Conservation (phyloP, 2,888 invertebrate species). For the Amphipoea oculea region DNA sequence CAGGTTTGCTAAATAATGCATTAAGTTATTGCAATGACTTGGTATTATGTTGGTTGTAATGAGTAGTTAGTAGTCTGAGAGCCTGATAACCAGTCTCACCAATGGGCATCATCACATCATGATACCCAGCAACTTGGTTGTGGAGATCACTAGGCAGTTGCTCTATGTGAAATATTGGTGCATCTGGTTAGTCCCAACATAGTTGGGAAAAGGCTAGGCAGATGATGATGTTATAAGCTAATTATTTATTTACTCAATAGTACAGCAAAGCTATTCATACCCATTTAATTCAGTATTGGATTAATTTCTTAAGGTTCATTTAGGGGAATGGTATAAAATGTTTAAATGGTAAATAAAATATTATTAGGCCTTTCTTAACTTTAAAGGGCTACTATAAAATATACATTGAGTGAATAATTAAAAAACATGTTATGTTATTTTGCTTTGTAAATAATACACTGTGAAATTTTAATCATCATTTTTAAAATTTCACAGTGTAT, state of each 20-base stretch:
- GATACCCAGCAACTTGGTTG: not conserved
- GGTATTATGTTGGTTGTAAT: not conserved
- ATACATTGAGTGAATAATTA: not conserved
- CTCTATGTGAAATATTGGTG: not conserved
- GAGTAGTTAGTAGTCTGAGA: not conserved
- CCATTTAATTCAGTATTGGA: not conserved
- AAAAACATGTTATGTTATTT: not conserved
- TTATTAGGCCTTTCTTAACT: not conserved
- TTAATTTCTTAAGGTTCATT: not conserved
- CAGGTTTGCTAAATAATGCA: not conserved
- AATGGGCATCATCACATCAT: not conserved
- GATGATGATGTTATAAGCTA: not conserved
- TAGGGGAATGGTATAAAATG: not conserved
- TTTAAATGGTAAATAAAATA: not conserved
- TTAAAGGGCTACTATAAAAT: not conserved
- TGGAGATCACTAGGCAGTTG: not conserved
- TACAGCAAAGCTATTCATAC: not conserved
- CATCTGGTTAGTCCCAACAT: not conserved
- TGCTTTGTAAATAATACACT: not conserved
- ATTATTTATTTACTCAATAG: constrained; percentile 1
- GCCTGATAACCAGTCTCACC: not conserved
- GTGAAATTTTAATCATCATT: too few species aligned
- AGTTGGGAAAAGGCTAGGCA: not conserved
- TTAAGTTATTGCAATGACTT: not conserved
- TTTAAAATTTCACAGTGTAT: not conserved